Evolutionary conservation across 2,113 vertebrate genomes (phyloP), one percentile per base, ranked within the genome.

Genomic region (Eurystomus gularis): DNA sequence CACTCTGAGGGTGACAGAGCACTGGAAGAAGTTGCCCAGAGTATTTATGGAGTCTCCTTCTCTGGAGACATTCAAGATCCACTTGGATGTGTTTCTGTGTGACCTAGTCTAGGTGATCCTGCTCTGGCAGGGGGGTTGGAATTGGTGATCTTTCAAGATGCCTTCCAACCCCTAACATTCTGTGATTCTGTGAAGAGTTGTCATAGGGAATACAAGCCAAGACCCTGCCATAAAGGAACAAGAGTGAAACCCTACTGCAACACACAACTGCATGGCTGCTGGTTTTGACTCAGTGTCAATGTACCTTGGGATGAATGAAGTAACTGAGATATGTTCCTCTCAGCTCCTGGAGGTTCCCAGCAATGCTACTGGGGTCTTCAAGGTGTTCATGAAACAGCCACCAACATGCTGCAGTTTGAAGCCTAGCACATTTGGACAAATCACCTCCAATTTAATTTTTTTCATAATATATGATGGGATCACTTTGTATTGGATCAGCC

Each of bases 391-490:
- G 25, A 55, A 69, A 37, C 28, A 73, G 21, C 11, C 20, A 21
- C 23, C 0, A 0, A 75, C 17, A 9, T 68, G 17, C 51, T 55
- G 37, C 49, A 20, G 4, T 49, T 66, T 54, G 14, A 51, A 94
- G 46, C 28, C 51, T 54, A 35, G 13, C 20, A 70, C 7, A 8
- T 51, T 40, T 29, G 39, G 33, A 10, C 37, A 88, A 86, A 13
- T 51, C 46, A 54, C 17, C 13, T 42, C 31, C 13, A 21, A 9
- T 48, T 49, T 57, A 5, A 21, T 92, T 88, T 94, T n/a, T 93
- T 65, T 49, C 4, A 0, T 29, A 24, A 37, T 23, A 19, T 7
- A 29, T 1, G 0, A 11, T 21, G 11, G 24, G 8, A 75, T 42
- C 23, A 13, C 4, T 78, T 70, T 18, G 9, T 19, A 19, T 13